Percentiles rank a stretch among this genome's conserved stretches.
phyloP scores from a whole-genome alignment of 2,797 vertebrate genomes.

The Lutjanus campechanus region DNA sequence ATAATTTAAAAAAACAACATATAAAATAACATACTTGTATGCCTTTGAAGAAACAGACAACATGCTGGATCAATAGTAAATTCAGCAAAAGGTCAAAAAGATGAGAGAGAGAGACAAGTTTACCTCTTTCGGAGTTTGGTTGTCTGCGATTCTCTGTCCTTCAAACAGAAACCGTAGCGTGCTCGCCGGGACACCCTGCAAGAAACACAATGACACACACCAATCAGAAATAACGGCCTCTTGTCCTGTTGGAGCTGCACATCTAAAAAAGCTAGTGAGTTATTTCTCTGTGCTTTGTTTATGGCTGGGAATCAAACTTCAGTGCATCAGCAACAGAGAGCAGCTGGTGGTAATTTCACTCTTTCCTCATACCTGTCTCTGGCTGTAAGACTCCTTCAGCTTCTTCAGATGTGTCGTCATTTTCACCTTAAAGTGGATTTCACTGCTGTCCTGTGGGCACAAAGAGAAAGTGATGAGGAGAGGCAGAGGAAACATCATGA shows the following conservation, averaged over 20 bases:
- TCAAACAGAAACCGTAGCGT: conserved; percentile 99
- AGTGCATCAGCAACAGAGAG: not conserved
- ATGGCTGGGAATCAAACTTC: not conserved
- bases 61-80: too few species aligned
- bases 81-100: too few species aligned
- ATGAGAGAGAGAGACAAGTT: not conserved
- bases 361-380: conserved; percentile 92
- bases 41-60: not conserved
- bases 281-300: not conserved
- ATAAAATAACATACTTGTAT: too few species aligned
- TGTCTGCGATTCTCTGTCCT: conserved; percentile 99
- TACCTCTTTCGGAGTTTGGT: conserved; percentile 99
- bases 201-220: conserved; percentile 15
- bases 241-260: not conserved
- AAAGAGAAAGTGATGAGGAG: conserved; percentile 1
- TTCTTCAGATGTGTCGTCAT: conserved; percentile 99
- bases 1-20: too few species aligned
- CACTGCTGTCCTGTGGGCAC: conserved; percentile 94
- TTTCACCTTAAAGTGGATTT: conserved; percentile 99
- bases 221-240: not conserved
- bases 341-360: not conserved
- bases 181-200: conserved; percentile 96
- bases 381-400: conserved; percentile 99
- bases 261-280: too few species aligned
- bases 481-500: not conserved